Conservation (phyloP, 2,888 invertebrate species). For the Synanthedon myopaeformis region DNA sequence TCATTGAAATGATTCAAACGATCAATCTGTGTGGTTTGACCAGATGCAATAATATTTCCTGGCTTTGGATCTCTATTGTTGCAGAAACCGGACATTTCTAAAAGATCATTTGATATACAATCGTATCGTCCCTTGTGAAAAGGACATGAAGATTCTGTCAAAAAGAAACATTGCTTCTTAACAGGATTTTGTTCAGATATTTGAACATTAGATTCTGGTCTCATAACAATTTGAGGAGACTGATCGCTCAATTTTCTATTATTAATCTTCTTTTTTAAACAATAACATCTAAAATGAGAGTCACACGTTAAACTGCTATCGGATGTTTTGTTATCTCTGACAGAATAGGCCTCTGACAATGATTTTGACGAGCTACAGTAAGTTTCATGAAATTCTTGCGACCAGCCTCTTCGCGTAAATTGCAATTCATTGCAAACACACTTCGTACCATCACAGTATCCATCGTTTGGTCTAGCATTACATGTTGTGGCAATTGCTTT, state of each 20-base stretch:
- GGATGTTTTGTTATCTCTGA: neutral
- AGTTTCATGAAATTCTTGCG: neutral
- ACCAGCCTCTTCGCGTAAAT: neutral
- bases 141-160: conserved; percentile 17
- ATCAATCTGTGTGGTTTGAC: no score
- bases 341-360: no score
- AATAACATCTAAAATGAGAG: neutral
- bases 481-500: conserved; percentile 28
- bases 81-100: conserved; percentile 19
- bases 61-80: conserved; percentile 5
- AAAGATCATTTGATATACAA: conserved; percentile 18
- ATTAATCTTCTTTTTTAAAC: neutral
- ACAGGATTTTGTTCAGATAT: conserved; percentile 4
- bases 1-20: neutral
- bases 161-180: conserved; percentile 17
- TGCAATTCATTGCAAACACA: conserved; percentile 23
- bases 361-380: neutral
- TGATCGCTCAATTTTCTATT: neutral
- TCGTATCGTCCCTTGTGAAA: conserved; percentile 16
- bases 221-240: conserved; percentile 22
- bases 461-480: conserved; percentile 14
- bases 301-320: neutral
- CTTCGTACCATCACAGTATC: conserved; percentile 19
- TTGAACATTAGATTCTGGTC: conserved; percentile 13
- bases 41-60: neutral